phyloP scores from a whole-genome alignment of 2,797 vertebrate genomes.

The Aeoliscus strigatus region DNA sequence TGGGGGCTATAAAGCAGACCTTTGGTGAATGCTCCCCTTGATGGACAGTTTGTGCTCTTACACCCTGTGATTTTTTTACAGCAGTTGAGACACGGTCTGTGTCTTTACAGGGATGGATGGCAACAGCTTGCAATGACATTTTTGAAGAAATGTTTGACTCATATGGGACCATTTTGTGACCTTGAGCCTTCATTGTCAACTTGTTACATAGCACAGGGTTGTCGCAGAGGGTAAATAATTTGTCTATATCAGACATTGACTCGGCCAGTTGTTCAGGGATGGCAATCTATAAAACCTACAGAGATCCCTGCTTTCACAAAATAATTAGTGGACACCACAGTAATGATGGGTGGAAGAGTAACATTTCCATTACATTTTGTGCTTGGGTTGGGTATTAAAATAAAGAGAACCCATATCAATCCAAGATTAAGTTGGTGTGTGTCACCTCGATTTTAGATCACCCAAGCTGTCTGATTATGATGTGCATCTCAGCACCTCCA shows the following conservation, averaged over 20 bases:
- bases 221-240: no score
- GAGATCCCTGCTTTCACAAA: no score
- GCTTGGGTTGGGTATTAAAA: slow-evolving; percentile 12
- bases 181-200: no score
- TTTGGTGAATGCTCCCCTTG: slow-evolving; percentile 33
- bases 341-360: no score
- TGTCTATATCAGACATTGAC: no score
- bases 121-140: slow-evolving; percentile 40
- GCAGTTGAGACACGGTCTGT: slow-evolving; percentile 28
- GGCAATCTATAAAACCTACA: no score
- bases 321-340: no score
- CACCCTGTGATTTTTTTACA: slow-evolving; percentile 47
- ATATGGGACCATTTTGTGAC: no score
- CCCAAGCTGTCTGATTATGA: slow-evolving; percentile 30
- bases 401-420: slow-evolving; percentile 4
- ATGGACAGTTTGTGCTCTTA: slow-evolving; percentile 36
- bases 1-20: slow-evolving; percentile 31
- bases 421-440: slow-evolving; percentile 16
- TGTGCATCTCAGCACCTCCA: slow-evolving; percentile 41
- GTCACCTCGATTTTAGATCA: slow-evolving; percentile 53
- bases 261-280: no score
- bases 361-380: no score
- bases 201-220: no score
- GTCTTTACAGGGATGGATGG: slow-evolving; percentile 52
- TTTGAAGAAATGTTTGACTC: no score